These are phyloP conservation scores for Hippocampus kuda DNA, from an alignment of 2,797 vertebrate species.

Conservation along the genomic window DNA sequence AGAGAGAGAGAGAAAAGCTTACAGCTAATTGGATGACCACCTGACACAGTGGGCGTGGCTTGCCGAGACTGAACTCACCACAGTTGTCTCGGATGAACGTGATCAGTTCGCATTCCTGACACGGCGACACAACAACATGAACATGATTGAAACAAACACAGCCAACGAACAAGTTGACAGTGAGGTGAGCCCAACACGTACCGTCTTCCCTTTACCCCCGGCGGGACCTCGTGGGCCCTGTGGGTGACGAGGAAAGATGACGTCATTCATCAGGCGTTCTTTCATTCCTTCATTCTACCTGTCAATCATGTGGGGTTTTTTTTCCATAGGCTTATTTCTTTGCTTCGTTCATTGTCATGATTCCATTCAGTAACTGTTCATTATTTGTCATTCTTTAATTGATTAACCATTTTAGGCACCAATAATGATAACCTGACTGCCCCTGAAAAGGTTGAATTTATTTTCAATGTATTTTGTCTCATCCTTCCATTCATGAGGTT, in stretches of 20 bases:
- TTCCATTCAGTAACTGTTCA: too few species aligned
- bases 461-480: neutral
- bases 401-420: too few species aligned
- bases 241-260: neutral
- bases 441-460: too few species aligned
- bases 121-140: neutral
- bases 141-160: neutral
- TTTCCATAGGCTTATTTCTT: too few species aligned
- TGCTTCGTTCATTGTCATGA: too few species aligned
- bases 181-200: conserved; percentile 47
- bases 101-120: conserved; percentile 78
- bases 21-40: neutral
- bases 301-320: too few species aligned
- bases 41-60: neutral
- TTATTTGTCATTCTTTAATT: too few species aligned
- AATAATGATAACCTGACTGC: too few species aligned
- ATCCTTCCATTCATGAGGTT: too few species aligned
- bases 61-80: conserved; percentile 55
- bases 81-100: conserved; percentile 74
- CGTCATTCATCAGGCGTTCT: too few species aligned
- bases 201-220: conserved; percentile 56
- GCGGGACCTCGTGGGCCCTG: conserved; percentile 72
- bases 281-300: neutral
- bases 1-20: neutral
- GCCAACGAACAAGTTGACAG: neutral